phyloP scores from a whole-genome alignment of 2,888 invertebrate genomes.

The Apamea epomidion region DNA sequence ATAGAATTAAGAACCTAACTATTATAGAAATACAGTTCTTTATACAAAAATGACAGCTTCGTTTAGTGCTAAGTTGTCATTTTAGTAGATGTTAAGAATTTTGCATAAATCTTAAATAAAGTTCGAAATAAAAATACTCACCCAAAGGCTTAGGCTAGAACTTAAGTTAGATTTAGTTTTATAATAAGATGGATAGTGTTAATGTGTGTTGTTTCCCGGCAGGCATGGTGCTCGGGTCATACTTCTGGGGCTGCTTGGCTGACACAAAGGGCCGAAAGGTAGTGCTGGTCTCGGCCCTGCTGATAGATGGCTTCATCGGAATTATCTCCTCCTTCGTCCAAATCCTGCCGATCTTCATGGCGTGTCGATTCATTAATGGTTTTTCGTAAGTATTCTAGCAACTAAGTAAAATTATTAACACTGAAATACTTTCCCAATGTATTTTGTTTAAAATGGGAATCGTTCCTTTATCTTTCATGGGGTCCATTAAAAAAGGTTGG shows the following conservation, averaged over 20 bases:
- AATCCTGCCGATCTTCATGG: slow-evolving; percentile 93
- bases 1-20: no score
- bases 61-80: no score
- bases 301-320: slow-evolving; percentile 94
- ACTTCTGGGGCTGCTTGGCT: slow-evolving; percentile 96
- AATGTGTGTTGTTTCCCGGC: slow-evolving; percentile 23
- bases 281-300: slow-evolving; percentile 93
- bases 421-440: background rate
- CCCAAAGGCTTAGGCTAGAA: background rate
- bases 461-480: background rate
- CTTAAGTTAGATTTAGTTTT: background rate
- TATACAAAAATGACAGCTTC: no score
- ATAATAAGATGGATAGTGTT: background rate
- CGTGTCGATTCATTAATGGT: slow-evolving; percentile 94
- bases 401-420: background rate
- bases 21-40: no score
- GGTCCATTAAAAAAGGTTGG: background rate
- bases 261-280: slow-evolving; percentile 95
- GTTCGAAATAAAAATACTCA: background rate
- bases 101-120: background rate
- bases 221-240: slow-evolving; percentile 96
- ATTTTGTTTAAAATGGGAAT: background rate
- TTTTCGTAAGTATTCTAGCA: slow-evolving; percentile 92
- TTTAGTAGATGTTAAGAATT: no score
- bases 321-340: slow-evolving; percentile 94